Percentiles rank a stretch among this genome's conserved stretches.
Evolutionary conservation across 2,797 vertebrate species (phyloP).

Genomic region (Pyrocephalus nanus): DNA sequence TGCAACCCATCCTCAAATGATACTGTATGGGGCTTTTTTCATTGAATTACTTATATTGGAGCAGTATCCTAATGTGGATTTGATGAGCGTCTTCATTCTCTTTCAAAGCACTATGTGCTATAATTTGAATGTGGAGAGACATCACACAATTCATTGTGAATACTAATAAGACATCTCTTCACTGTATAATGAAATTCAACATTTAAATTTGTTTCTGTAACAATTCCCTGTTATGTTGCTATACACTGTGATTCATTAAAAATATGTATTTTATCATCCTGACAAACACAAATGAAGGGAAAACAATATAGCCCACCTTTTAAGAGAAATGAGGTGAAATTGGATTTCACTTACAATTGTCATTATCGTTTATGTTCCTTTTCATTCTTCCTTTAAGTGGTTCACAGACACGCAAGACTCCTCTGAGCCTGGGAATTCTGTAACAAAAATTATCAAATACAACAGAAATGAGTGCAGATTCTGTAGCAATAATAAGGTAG

Average conservation of each 20-base stretch:
- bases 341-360: constrained; percentile 27
- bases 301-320: constrained; percentile 2
- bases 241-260: constrained; percentile 23
- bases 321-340: constrained; percentile 48
- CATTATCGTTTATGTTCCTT: constrained; percentile 56
- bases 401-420: not conserved
- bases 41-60: constrained; percentile 3
- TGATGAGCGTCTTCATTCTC: not conserved
- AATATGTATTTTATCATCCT: constrained; percentile 42
- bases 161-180: not conserved
- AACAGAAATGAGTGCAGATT: constrained; percentile 27
- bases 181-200: not conserved
- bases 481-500: not conserved
- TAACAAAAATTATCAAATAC: constrained; percentile 23
- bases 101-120: not conserved
- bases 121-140: constrained; percentile 32
- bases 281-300: constrained; percentile 30
- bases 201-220: constrained; percentile 16
- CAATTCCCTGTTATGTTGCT: not conserved
- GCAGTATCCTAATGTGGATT: not conserved
- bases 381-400: constrained; percentile 24
- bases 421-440: not conserved
- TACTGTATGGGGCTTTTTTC: not conserved
- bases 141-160: not conserved
- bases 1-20: not conserved